Evolutionary conservation across 2,888 invertebrate species (phyloP).

Genomic region (Rhodophaea formosa): DNA sequence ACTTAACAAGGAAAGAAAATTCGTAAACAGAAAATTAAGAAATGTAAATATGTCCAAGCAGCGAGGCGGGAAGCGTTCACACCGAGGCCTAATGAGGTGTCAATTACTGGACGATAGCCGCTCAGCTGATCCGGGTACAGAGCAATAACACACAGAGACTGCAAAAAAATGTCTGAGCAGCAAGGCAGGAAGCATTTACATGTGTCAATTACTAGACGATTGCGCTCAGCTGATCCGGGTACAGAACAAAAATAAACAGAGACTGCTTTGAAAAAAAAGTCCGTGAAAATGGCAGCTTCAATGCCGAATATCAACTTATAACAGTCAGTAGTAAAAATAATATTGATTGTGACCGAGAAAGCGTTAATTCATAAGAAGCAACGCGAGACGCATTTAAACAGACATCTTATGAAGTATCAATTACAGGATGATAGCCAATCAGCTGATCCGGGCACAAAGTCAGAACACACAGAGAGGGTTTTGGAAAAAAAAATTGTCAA

Average conservation of each 20-base stretch:
- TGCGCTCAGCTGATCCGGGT: not conserved
- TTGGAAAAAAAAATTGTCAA: not conserved
- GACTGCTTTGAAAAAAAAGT: not conserved
- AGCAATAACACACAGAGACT: not conserved
- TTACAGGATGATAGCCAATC: not conserved
- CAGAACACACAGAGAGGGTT: not conserved
- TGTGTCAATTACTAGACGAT: constrained; percentile 11
- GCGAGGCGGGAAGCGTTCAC: not conserved
- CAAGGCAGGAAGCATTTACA: not conserved
- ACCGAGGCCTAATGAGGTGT: constrained; percentile 8
- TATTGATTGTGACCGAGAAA: too few relatives aligned
- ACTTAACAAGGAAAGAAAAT: not conserved
- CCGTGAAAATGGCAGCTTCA: too few relatives aligned
- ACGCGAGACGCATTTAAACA: not conserved
- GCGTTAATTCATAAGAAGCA: too few relatives aligned
- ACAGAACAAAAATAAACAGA: not conserved
- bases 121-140: not conserved
- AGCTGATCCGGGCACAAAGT: not conserved
- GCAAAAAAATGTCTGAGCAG: not conserved
- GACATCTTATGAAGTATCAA: constrained; percentile 4
- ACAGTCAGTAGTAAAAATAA: too few relatives aligned
- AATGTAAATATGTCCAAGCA: not conserved
- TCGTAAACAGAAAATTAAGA: not conserved
- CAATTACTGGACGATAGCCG: constrained; percentile 11
- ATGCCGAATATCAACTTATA: too few relatives aligned